A percentile compares a stretch with the other conserved stretches of the same genome.
Conservation (phyloP, 2,888 invertebrate species). For the Laspeyria flexula region DNA sequence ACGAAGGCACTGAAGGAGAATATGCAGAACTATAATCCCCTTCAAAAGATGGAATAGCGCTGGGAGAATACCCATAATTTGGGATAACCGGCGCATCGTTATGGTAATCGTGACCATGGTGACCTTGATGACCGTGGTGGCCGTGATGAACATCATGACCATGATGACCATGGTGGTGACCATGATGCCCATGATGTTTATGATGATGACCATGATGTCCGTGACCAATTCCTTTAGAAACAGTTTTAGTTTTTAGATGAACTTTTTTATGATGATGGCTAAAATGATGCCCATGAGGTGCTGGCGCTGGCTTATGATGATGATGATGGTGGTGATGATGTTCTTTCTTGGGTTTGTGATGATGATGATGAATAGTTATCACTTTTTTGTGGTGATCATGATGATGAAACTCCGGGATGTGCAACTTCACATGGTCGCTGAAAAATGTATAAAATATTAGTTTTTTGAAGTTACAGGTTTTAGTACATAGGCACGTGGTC, state of each 20-base stretch:
- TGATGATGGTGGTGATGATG: slow-evolving; percentile 73
- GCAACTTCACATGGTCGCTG: slow-evolving; percentile 86
- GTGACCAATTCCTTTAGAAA: slow-evolving; percentile 53
- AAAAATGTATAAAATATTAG: slow-evolving; percentile 44
- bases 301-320: slow-evolving; percentile 60
- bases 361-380: slow-evolving; percentile 85
- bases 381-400: slow-evolving; percentile 87
- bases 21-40: slow-evolving; percentile 62
- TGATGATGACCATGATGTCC: slow-evolving; percentile 53
- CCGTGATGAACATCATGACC: slow-evolving; percentile 40
- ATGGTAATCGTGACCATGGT: slow-evolving; percentile 50
- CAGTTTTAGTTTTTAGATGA: slow-evolving; percentile 70
- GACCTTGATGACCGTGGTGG: slow-evolving; percentile 19
- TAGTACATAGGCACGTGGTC: no score
- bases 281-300: slow-evolving; percentile 63
- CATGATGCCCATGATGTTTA: slow-evolving; percentile 50
- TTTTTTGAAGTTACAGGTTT: no score
- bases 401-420: slow-evolving; percentile 87
- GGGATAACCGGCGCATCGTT: slow-evolving; percentile 57
- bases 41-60: slow-evolving; percentile 58
- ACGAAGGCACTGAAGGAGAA: slow-evolving; percentile 57
- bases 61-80: slow-evolving; percentile 54
- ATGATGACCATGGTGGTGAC: slow-evolving; percentile 49
- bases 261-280: slow-evolving; percentile 75
- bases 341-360: slow-evolving; percentile 80